Evolutionary conservation across 2,797 vertebrate species (phyloP).

Genomic region (Sebastes oblongus): DNA sequence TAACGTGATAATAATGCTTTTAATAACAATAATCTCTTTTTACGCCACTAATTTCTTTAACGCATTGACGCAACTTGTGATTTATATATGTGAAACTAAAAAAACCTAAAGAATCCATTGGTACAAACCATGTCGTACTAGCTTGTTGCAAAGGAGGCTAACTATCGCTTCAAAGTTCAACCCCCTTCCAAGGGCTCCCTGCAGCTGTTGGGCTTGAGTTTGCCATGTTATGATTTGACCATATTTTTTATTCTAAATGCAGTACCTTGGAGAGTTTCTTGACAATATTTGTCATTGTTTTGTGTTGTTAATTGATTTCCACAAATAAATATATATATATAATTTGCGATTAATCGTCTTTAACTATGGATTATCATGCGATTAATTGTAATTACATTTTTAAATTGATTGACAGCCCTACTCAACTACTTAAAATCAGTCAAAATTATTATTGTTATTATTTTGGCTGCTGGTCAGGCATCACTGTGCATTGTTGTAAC

Average conservation of each 20-base stretch:
- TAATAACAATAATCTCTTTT: not conserved
- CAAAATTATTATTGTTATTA: not conserved
- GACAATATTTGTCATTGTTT: too few relatives aligned
- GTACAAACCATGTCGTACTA: not conserved
- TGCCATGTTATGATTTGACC: not conserved
- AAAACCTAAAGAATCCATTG: not conserved
- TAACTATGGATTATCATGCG: too few relatives aligned
- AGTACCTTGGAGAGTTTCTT: too few relatives aligned
- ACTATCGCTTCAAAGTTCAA: not conserved
- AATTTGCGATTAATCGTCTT: too few relatives aligned
- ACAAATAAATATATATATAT: too few relatives aligned
- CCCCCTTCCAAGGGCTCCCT: too few relatives aligned
- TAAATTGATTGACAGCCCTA: not conserved
- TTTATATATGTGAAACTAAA: not conserved
- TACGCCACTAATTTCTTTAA: not conserved
- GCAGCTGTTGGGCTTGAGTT: not conserved
- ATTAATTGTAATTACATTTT: not conserved
- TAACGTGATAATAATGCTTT: not conserved
- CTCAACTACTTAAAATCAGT: not conserved
- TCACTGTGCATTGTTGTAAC: not conserved
- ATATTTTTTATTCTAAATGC: too few relatives aligned
- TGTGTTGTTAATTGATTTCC: too few relatives aligned
- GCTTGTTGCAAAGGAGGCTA: not conserved
- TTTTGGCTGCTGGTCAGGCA: not conserved
- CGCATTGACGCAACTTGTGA: not conserved